Conservation (phyloP, 1,140 invertebrate species). For the Plectus sambesii region DNA sequence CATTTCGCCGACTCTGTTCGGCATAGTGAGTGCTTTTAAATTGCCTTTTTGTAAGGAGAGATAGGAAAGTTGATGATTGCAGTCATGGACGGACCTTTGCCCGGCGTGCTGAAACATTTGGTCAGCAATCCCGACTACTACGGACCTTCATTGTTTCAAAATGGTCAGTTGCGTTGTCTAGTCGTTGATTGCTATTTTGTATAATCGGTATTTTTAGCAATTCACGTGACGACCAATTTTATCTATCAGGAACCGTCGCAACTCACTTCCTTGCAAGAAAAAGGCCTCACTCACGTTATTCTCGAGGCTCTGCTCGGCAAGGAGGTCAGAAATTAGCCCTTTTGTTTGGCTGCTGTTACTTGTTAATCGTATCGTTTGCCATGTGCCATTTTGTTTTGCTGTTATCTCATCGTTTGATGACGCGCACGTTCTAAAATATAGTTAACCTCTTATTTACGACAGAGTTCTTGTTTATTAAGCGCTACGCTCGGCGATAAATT, state of each 20-base stretch:
- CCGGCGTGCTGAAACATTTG: conserved; percentile 70
- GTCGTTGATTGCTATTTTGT: conserved; percentile 7
- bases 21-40: conserved; percentile 52
- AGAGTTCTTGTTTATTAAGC: background rate
- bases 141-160: conserved; percentile 67
- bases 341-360: too few relatives aligned
- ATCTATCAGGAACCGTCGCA: conserved; percentile 83
- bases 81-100: conserved; percentile 77
- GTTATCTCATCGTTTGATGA: background rate
- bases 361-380: background rate
- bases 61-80: conserved; percentile 26
- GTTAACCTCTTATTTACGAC: background rate
- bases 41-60: conserved; percentile 5
- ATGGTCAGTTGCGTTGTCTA: conserved; percentile 32
- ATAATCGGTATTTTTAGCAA: conserved; percentile 52
- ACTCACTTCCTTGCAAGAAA: conserved; percentile 70
- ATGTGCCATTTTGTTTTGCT: background rate
- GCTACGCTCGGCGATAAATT: background rate
- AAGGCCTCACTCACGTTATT: conserved; percentile 76
- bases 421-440: background rate
- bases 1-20: conserved; percentile 73
- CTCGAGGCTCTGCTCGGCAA: conserved; percentile 59
- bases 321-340: conserved; percentile 40
- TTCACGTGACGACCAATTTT: conserved; percentile 78
- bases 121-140: conserved; percentile 86